Conservation (phyloP, 2,113 vertebrate genomes). For the Stigmatopora nigra region DNA sequence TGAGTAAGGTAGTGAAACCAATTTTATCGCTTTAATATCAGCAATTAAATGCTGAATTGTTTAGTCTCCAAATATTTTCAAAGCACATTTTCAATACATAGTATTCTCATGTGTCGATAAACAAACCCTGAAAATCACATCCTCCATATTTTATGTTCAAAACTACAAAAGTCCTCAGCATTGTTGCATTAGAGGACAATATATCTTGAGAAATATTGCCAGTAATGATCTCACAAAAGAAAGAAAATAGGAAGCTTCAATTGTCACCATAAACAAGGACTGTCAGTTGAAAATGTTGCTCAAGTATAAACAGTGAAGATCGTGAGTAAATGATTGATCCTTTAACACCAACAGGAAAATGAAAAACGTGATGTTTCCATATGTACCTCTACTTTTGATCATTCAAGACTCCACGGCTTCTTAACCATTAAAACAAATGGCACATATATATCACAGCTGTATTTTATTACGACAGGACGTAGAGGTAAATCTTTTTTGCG, state of each 20-base stretch:
- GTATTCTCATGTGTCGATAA: no score
- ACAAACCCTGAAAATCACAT: no score
- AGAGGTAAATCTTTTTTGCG: conserved; percentile 44
- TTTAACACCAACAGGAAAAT: conserved; percentile 35
- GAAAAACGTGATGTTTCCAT: conserved; percentile 33
- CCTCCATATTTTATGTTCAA: no score
- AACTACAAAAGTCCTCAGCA: no score
- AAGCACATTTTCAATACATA: no score
- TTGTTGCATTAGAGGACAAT: no score
- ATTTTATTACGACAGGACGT: conserved; percentile 43
- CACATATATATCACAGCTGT: conserved; percentile 34
- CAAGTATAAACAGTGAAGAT: conserved; percentile 44
- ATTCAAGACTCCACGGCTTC: conserved; percentile 12
- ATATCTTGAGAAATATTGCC: conserved; percentile 18
- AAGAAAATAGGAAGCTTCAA: conserved; percentile 26
- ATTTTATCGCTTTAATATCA: no score
- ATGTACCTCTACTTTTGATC: conserved; percentile 29
- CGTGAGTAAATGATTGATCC: conserved; percentile 48
- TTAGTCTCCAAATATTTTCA: no score
- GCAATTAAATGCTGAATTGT: no score
- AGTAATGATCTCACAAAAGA: conserved; percentile 9
- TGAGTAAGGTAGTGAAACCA: no score
- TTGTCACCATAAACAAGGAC: conserved; percentile 33
- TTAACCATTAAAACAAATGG: conserved; percentile 47
- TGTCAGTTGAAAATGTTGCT: conserved; percentile 31